Base-by-base conservation (phyloP, 2,113 vertebrate genomes). In the Triplophysa tibetana region DNA sequence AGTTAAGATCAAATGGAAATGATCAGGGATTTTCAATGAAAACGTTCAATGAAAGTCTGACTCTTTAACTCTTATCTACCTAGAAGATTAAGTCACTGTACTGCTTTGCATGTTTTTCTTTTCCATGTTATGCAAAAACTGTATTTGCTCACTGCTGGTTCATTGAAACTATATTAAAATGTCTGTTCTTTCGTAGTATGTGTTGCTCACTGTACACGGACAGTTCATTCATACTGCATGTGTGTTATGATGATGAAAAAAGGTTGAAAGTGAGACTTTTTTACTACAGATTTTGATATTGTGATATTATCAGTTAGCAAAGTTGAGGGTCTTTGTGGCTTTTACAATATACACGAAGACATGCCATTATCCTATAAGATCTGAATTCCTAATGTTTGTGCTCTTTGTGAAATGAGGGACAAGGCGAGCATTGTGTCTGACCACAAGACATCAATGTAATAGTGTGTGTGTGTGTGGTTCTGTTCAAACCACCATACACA, bases 351-450 rank as follows among this genome's bases (percentile, higher is more conserved):
- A 16, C 12, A 60, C 9, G 9, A 24, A 33, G 50, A 56, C 12
- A n/a, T 5, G 14, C 24, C 8, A 21, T 13, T 13, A 10, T 11
- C 19, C 41, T 43, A 23, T 29, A 38, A 24, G 10, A 43, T 73
- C 54, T 21, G 52, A 23, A 13, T 70, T 24, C 26, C 29, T 52
- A 23, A 7, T 21, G 19, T 58, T 21, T 58, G 8, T 58, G 8
- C 54, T 58, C 54, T 17, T 4, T 43, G 33, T 3, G n/a, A 61
- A 24, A 74, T 5, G 8, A 11, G 63, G 38, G 79, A 89, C 89
- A 89, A 88, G 89, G 86, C 74, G 65, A 66, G 73, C 80, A 84
- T 89, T 91, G 89, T 91, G 60, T 29, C 60, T 85, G 79, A 85
- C 81, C 87, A 87, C 78, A 80, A 77, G 81, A 45, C 82, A 76